Base-by-base conservation (phyloP, 1,140 invertebrate species). In the Drosophila kurseongensis region DNA sequence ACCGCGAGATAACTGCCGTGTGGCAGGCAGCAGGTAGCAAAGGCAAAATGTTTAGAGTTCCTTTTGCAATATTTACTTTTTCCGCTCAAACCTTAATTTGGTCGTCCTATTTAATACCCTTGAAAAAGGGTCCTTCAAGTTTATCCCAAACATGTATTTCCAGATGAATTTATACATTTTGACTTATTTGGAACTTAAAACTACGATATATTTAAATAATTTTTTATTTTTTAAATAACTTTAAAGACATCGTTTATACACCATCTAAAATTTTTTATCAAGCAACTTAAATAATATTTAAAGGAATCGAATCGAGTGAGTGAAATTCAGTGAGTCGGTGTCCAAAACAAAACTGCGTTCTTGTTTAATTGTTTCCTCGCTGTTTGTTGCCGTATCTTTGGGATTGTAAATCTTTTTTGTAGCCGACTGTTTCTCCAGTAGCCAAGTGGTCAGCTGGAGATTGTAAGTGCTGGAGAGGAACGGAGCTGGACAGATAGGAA, bases 11-110 rank as follows among this genome's bases (percentile, higher is more conserved):
- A 75, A 78, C n/a, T n/a, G n/a, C n/a, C n/a, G n/a, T n/a, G n/a
- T n/a, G n/a, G n/a, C n/a, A n/a, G 74, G 50, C 69, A 60, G 35
- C 77, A 85, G 80, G 81, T 84, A 80, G 59, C 48, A 16, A 51
- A 54, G 76, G 56, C 48, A n/a, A 51, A 58, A 47, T 42, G 29
- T 48, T 63, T 54, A 14, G 38, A 41, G 51, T 78, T 58, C 36
- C 72, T 73, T 13, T 45, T 68, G 57, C 73, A 83, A 80, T 85
- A 61, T 85, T 80, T 83, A 71, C 63, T 56, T 42, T 62, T 38
- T 77, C 12, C 29, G 23, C 27, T 14, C 2, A 27, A 9, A 10
- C 10, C 38, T 23, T 6, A 38, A 12, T 27, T 47, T 54, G 6
- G 14, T 10, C 23, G 4, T 4, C 16, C 38, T 14, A 41, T 10